Percentiles rank a stretch among this genome's conserved stretches.
These are phyloP conservation scores for Astreopora myriophthalma DNA, from an alignment of 64 coral and sea anemone species.

Conservation along the genomic window DNA sequence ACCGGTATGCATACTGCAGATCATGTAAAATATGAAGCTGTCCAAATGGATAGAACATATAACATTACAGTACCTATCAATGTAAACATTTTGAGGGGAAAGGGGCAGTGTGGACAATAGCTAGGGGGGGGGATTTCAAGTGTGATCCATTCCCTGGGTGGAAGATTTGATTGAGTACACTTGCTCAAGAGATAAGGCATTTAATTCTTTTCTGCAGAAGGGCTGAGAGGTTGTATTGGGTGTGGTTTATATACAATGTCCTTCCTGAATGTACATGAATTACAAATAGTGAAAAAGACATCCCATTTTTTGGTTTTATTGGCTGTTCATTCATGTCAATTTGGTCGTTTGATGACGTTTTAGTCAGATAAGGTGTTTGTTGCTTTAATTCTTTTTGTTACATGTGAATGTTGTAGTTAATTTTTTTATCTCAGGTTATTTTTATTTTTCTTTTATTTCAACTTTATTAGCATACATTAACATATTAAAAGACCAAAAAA, in stretches of 20 bases:
- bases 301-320: not conserved
- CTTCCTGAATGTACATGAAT: not conserved
- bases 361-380: not conserved
- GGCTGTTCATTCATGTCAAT: not conserved
- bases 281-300: not conserved
- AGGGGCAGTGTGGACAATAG: not conserved
- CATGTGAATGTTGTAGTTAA: too few species aligned
- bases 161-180: not conserved
- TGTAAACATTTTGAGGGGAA: conserved; percentile 5
- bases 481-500: too few species aligned
- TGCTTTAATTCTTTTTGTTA: not conserved
- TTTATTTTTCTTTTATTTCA: too few species aligned
- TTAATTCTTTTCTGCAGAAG: not conserved
- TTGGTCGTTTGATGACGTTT: not conserved
- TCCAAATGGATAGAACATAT: not conserved
- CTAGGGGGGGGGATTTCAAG: not conserved
- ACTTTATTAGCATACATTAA: too few species aligned
- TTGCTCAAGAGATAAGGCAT: not conserved
- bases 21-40: not conserved
- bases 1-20: not conserved
- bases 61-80: conserved; percentile 2
- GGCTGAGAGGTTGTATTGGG: not conserved
- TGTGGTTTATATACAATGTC: not conserved
- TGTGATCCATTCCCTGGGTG: not conserved
- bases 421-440: too few species aligned